Evolutionary conservation across 2,888 invertebrate genomes (phyloP).

Genomic region (Bibio marci): DNA sequence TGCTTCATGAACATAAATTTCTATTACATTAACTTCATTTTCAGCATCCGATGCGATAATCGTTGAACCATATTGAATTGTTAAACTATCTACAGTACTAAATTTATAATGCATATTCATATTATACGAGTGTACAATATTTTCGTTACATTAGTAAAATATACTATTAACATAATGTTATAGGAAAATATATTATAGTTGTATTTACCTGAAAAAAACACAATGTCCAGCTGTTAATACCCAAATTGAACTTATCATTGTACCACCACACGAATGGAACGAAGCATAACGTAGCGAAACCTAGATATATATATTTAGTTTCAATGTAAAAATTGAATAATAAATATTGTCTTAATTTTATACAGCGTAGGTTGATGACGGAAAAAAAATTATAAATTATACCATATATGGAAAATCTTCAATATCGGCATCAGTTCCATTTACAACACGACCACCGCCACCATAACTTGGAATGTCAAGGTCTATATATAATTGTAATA

Average conservation of each 20-base stretch:
- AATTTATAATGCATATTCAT: no score
- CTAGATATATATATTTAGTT: no score
- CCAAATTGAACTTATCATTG: neutral
- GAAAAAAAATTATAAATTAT: neutral
- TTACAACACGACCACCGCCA: conserved; percentile 4
- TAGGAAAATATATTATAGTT: neutral
- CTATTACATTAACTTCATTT: no score
- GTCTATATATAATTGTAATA: no score
- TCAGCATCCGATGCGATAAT: conserved; percentile 8
- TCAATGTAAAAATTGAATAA: no score
- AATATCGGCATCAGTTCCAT: conserved; percentile 1
- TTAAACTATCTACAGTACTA: neutral
- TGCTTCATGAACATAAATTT: no score
- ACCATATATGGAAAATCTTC: conserved; percentile 4
- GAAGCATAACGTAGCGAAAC: no score
- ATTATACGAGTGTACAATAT: no score
- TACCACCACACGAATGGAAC: neutral
- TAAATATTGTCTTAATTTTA: no score
- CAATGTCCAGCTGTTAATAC: neutral
- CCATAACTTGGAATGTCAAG: no score
- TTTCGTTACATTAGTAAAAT: no score
- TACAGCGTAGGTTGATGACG: neutral
- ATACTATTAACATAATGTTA: neutral
- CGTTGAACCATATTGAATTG: neutral
- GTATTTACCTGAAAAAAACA: neutral